Percentiles rank a stretch among this genome's conserved stretches.
phyloP scores from a whole-genome alignment of 2,888 invertebrate genomes.

The Machimus atricapillus region DNA sequence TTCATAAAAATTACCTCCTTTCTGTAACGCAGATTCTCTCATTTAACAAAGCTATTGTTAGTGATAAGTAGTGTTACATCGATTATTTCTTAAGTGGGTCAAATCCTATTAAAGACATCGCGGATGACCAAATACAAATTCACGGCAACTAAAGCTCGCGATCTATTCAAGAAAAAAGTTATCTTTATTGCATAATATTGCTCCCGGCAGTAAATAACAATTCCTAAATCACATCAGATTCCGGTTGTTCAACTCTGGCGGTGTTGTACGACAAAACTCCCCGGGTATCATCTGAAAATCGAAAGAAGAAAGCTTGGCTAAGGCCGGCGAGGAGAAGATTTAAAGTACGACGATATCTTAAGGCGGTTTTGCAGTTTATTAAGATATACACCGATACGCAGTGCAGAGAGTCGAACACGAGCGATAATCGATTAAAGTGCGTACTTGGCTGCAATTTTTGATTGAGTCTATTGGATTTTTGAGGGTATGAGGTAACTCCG shows the following conservation, averaged over 20 bases:
- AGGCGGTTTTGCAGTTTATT: background rate
- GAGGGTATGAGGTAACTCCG: background rate
- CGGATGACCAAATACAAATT: background rate
- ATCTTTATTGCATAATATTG: background rate
- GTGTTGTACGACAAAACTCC: background rate
- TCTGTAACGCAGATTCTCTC: background rate
- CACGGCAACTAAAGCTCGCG: background rate
- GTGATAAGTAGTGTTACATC: background rate
- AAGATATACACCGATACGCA: background rate
- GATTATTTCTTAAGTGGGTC: background rate
- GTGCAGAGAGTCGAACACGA: background rate
- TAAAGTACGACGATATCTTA: background rate
- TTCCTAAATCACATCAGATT: background rate
- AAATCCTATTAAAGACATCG: background rate
- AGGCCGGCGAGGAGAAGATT: background rate
- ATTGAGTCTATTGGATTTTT: background rate
- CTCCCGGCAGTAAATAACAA: background rate
- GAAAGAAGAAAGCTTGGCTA: background rate
- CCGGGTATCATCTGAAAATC: background rate
- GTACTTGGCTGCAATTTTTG: background rate
- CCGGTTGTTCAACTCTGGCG: background rate
- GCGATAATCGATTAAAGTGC: background rate
- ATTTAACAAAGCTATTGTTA: background rate
- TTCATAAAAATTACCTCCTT: background rate
- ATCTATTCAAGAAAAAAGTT: background rate